Evolutionary conservation across 2,797 vertebrate genomes (phyloP), one percentile per base, ranked within the genome.

Genomic region (Sebastiscus tertius): DNA sequence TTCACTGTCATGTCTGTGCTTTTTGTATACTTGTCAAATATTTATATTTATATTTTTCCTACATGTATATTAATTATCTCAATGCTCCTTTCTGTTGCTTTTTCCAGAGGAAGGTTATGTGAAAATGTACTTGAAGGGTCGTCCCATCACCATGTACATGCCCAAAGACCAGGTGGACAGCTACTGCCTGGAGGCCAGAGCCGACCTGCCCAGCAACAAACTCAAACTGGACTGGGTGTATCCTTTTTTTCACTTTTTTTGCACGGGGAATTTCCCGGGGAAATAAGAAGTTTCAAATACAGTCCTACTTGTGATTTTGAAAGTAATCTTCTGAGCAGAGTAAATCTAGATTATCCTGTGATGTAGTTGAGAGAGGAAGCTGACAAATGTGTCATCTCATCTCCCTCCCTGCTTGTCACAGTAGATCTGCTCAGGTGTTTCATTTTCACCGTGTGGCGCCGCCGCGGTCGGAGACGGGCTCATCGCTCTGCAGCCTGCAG

Each of bases 161-260:
- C 97, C 98, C 93, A 98, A 96, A 96, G 97, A 99, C 24, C 96
- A 97, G 92, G 97, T 98, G 96, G 97, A 99, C 62, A 93, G 94
- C 87, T 99, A 99, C 95, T 97, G 92, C 90, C 93, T 99, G 95
- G 98, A 99, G 87, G 96, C 97, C 84, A 96, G 97, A 94, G 96
- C 95, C 24, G 99, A 99, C 31, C 95, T 99, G 66, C 97, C 98
- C 24, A 70, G 95, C 90, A 98, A 96, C 94, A 97, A 97, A 72
- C 97, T 99, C 89, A 99, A 99, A 89, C 95, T 99, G 93, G 97
- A 99, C 91, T 99, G 99, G 98, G 99, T 99, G 98, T 99, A 99
- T 99, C 99, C 98, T 99, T 98, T 22, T 33, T 14, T 2, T 20
- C 9, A 2, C 2, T 39, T 27, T 14, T 20, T 54, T 24, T 36